These are phyloP conservation scores for Typhlichthys eigenmanni DNA, from an alignment of 2,797 vertebrate species.

Conservation along the genomic window DNA sequence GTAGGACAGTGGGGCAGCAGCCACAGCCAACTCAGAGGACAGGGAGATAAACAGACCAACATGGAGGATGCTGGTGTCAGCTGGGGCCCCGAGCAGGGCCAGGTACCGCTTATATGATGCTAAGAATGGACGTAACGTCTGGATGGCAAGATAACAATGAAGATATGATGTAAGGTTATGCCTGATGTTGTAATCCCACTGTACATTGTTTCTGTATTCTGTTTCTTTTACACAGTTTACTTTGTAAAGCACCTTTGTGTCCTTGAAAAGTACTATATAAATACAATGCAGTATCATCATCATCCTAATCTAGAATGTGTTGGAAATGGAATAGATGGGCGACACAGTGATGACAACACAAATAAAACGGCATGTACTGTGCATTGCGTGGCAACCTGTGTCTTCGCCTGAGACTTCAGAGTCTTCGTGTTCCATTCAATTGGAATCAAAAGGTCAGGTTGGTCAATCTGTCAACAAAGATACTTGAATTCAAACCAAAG, in stretches of 20 bases:
- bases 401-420: slow-evolving; percentile 74
- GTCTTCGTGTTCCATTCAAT: slow-evolving; percentile 75
- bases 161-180: slow-evolving; percentile 6
- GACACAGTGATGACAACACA: not conserved
- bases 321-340: slow-evolving; percentile 1
- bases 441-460: slow-evolving; percentile 88
- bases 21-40: slow-evolving; percentile 74
- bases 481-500: slow-evolving; percentile 20
- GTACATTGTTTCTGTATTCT: too few relatives aligned
- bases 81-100: slow-evolving; percentile 77
- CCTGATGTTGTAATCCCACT: too few relatives aligned
- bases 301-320: not conserved
- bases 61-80: slow-evolving; percentile 62
- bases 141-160: slow-evolving; percentile 13
- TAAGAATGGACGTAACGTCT: slow-evolving; percentile 63
- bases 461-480: slow-evolving; percentile 83
- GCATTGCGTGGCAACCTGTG: slow-evolving; percentile 68
- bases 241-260: too few relatives aligned
- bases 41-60: slow-evolving; percentile 75
- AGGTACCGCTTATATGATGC: slow-evolving; percentile 65
- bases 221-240: too few relatives aligned
- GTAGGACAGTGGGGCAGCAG: slow-evolving; percentile 72
- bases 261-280: too few relatives aligned
- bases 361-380: not conserved
- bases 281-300: too few relatives aligned